Base-by-base conservation (phyloP, 1,140 invertebrate genomes). In the Trachymyrmex cornetzi region DNA sequence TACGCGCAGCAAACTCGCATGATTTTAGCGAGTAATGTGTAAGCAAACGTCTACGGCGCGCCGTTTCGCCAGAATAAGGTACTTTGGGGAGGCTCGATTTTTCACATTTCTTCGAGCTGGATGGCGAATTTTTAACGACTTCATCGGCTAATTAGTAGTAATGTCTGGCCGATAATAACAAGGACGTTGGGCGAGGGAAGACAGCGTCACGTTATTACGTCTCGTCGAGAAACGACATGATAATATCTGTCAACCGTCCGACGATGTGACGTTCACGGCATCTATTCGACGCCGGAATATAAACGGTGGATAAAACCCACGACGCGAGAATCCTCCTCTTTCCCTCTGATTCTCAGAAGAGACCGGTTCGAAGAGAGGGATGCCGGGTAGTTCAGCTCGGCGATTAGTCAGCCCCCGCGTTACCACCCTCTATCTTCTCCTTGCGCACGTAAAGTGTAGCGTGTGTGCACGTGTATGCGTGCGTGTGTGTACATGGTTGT, bases 351-450 rank as follows among this genome's bases (percentile, higher is more conserved):
- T 90, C 89, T 88, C 64, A 85, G 89, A 91, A 88, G 22, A 63
- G 72, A 64, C 79, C 77, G 30, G 57, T 59, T 77, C 80, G 50
- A 61, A n/a, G 38, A 66, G 53, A 64, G 57, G 72, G 50, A 53
- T 30, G 74, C 19, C 77, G 75, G 85, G 80, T 88, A 88, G 86
- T 90, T 90, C 86, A 90, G 75, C 86, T 71, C 69, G 71, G 19
- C 77, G 88, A 90, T 94, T 94, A 94, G 93, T 94, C 94, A 94
- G 90, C 93, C 93, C 82, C 84, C 79, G 74, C 55, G 55, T 53
- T 91, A 86, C 79, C 89, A 92, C 90, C 91, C 87, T 89, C 90
- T 72, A 69, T 86, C 91, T 84, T 86, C 67, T 69, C 6, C 34
- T 22, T 38, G 16, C 30, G 38, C 48, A 34, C 67, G 48, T 74